A percentile compares a stretch with the other conserved stretches of the same genome.
Conservation (phyloP, 1,140 invertebrate species). For the Araneus ventricosus region DNA sequence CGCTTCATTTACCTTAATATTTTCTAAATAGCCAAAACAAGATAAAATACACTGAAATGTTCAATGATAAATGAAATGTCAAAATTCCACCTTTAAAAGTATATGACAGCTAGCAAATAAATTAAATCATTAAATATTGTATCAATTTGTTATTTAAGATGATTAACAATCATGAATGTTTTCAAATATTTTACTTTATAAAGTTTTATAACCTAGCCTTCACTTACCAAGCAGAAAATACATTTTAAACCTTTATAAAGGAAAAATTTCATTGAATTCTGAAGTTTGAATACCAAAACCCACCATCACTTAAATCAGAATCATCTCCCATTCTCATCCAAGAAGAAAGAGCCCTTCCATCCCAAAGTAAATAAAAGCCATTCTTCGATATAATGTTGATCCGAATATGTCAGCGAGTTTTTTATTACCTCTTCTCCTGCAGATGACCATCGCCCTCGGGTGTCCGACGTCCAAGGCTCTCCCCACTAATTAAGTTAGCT, state of each 20-base stretch:
- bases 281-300: neutral
- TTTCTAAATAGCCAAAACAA: no score
- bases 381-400: neutral
- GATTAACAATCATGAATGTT: no score
- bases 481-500: conserved; percentile 42
- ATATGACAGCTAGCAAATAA: neutral
- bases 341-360: neutral
- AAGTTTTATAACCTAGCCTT: no score
- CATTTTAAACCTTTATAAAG: no score
- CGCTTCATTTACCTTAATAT: no score
- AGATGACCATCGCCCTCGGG: conserved; percentile 25
- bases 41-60: no score
- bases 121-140: no score
- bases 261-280: no score
- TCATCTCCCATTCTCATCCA: neutral
- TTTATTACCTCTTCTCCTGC: neutral
- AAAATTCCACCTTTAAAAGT: neutral
- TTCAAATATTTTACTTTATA: no score
- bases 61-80: neutral
- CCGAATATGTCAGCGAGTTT: neutral
- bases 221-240: no score
- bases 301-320: neutral
- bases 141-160: no score
- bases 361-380: neutral
- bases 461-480: conserved; percentile 15